phyloP scores from a whole-genome alignment of 2,888 invertebrate species.

The Gisinianus flammeolus region DNA sequence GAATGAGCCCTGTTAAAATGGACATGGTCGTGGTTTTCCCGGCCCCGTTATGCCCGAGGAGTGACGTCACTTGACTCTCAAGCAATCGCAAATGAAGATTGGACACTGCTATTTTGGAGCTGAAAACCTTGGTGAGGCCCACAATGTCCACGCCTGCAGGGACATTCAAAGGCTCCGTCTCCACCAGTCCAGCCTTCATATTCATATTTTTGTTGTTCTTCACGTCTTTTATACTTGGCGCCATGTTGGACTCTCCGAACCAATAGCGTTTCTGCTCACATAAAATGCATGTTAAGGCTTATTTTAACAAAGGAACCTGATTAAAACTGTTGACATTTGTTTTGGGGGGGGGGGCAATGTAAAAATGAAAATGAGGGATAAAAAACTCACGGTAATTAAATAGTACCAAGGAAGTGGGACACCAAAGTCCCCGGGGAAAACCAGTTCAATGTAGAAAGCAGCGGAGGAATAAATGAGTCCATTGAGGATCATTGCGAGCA shows the following conservation, averaged over 20 bases:
- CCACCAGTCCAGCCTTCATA: neutral
- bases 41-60: conserved; percentile 89
- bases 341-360: neutral
- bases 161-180: conserved; percentile 61
- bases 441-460: conserved; percentile 83
- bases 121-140: conserved; percentile 58
- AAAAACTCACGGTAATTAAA: conserved; percentile 65
- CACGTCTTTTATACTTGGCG: neutral
- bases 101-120: conserved; percentile 68
- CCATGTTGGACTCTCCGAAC: neutral
- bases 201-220: neutral
- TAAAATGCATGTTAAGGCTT: neutral
- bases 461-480: conserved; percentile 73
- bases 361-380: neutral
- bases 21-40: conserved; percentile 62
- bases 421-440: conserved; percentile 86
- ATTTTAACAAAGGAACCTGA: neutral
- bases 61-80: conserved; percentile 80
- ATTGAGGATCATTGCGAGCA: conserved; percentile 66
- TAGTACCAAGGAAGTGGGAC: conserved; percentile 84
- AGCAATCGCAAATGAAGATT: conserved; percentile 77
- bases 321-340: neutral
- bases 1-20: conserved; percentile 2
- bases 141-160: conserved; percentile 62
- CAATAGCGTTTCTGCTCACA: neutral